Percentiles rank a stretch among this genome's conserved stretches.
phyloP scores from a whole-genome alignment of 2,888 invertebrate genomes.

The Punctoribates punctum region DNA sequence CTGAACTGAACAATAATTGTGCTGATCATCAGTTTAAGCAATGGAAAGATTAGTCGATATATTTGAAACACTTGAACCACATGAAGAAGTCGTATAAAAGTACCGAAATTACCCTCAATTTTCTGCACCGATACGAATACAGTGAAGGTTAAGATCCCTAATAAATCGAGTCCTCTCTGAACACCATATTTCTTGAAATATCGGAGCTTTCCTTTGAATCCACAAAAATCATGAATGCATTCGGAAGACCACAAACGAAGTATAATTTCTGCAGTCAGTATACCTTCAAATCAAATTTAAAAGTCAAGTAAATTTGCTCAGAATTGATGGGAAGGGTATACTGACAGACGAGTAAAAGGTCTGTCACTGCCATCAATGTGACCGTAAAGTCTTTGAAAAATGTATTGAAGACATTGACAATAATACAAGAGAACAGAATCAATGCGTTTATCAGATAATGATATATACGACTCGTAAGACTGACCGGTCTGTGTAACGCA shows the following conservation, averaged over 20 bases:
- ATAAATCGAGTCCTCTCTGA: background rate
- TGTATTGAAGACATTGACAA: background rate
- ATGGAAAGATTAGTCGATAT: background rate
- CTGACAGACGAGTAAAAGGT: background rate
- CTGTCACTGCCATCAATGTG: background rate
- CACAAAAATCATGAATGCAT: background rate
- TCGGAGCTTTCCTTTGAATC: background rate
- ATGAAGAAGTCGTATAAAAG: background rate
- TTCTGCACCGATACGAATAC: background rate
- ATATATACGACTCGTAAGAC: background rate
- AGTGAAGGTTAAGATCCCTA: background rate
- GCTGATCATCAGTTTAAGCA: background rate
- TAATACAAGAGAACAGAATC: conserved; percentile 12
- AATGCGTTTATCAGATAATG: background rate
- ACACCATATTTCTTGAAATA: background rate
- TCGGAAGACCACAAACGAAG: conserved; percentile 24
- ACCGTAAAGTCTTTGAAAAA: no score
- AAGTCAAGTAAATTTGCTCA: no score
- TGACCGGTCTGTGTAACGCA: background rate
- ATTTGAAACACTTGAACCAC: conserved; percentile 23
- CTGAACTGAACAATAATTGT: background rate
- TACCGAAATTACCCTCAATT: no score
- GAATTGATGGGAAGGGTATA: no score
- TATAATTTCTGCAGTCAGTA: background rate
- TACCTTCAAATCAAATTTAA: no score